Percentiles rank a stretch among this genome's conserved stretches.
phyloP scores from a whole-genome alignment of 1,140 invertebrate species.

The Bombyx mori region ASM3026992v2 NC_085110.1:2130001-2130500 shows the following conservation, averaged over 20 bases:
- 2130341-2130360: too few species aligned
- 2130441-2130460: too few species aligned
- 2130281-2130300: constrained; percentile 48
- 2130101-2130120: constrained; percentile 30
- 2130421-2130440: too few species aligned
- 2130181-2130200: constrained; percentile 65
- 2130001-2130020: too few species aligned
- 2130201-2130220: constrained; percentile 73
- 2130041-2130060: neutral
- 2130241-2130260: constrained; percentile 72
- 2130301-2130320: constrained; percentile 17
- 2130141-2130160: constrained; percentile 69
- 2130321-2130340: too few species aligned
- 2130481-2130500: too few species aligned
- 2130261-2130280: constrained; percentile 44
- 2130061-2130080: neutral
- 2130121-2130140: constrained; percentile 53
- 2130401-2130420: too few species aligned
- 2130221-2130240: constrained; percentile 74
- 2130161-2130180: constrained; percentile 72
- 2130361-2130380: too few species aligned
- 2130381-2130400: too few species aligned
- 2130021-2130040: neutral
- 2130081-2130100: constrained; percentile 17
- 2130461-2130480: too few species aligned